Conservation (phyloP, 2,113 vertebrate genomes). For the Arenaria interpres region DNA sequence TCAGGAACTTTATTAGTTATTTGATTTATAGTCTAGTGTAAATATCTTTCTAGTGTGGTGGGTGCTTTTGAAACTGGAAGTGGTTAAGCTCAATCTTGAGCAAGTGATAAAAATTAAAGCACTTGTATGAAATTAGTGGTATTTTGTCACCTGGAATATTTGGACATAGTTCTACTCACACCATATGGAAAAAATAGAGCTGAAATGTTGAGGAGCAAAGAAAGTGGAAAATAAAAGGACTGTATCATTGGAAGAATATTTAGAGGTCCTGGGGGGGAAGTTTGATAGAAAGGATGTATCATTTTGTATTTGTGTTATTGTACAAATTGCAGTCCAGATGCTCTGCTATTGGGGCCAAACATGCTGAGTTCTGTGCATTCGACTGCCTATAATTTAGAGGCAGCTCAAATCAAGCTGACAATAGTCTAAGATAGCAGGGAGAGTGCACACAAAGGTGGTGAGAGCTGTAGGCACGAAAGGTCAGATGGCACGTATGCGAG, state of each 20-base stretch:
- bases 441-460: neutral
- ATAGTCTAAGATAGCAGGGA: neutral
- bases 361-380: neutral
- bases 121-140: neutral
- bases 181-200: conserved; percentile 1
- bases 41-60: neutral
- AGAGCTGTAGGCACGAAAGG: neutral
- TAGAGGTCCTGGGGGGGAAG: neutral
- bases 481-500: neutral
- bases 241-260: conserved; percentile 4
- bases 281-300: conserved; percentile 23
- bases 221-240: conserved; percentile 4
- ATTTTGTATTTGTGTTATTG: conserved; percentile 1
- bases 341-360: neutral
- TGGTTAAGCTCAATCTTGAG: neutral
- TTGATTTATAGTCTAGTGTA: conserved; percentile 14
- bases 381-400: neutral
- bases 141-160: conserved; percentile 28
- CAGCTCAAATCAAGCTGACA: neutral
- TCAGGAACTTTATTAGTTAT: neutral
- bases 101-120: conserved; percentile 30
- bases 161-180: neutral
- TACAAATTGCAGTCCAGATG: conserved; percentile 28
- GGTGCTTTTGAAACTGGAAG: conserved; percentile 12
- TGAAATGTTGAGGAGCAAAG: neutral